Percentiles rank a stretch among this genome's conserved stretches.
These are phyloP conservation scores for Eupithecia insigniata DNA, from an alignment of 2,888 invertebrate species.

Conservation along the genomic window DNA sequence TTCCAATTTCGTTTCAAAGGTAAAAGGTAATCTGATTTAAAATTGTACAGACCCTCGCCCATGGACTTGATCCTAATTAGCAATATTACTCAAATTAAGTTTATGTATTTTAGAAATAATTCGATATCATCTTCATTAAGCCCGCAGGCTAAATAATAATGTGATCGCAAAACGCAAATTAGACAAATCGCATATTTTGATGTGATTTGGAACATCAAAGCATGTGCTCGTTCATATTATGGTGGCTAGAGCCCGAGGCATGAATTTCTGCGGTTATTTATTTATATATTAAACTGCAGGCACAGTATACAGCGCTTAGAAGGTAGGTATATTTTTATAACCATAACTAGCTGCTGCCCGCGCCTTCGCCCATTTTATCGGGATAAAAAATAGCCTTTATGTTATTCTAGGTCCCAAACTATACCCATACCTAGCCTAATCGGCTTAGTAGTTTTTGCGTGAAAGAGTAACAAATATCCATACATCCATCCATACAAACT, in stretches of 20 bases:
- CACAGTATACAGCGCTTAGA: not conserved
- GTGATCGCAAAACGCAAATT: conserved; percentile 14
- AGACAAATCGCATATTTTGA: conserved; percentile 6
- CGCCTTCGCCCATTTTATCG: too few relatives aligned
- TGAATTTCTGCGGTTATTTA: not conserved
- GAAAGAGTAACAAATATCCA: too few relatives aligned
- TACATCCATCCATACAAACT: too few relatives aligned
- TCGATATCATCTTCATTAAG: conserved; percentile 7
- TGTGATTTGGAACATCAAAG: conserved; percentile 14
- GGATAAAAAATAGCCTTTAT: too few relatives aligned
- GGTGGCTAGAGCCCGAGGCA: not conserved
- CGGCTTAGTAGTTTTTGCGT: too few relatives aligned
- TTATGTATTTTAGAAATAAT: conserved; percentile 3
- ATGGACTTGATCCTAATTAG: not conserved
- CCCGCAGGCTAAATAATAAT: conserved; percentile 9
- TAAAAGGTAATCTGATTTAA: not conserved
- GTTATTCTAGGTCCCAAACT: too few relatives aligned
- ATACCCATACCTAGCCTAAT: too few relatives aligned
- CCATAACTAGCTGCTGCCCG: too few relatives aligned
- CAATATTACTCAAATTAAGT: not conserved
- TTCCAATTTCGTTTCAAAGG: conserved; percentile 4
- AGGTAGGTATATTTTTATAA: not conserved
- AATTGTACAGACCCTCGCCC: not conserved
- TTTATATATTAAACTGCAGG: not conserved
- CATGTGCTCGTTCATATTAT: conserved; percentile 3